Percentiles rank a stretch among this genome's conserved stretches.
These are phyloP conservation scores for Kryptopterus vitreolus DNA, from an alignment of 2,797 vertebrate genomes.

Conservation along the genomic window DNA sequence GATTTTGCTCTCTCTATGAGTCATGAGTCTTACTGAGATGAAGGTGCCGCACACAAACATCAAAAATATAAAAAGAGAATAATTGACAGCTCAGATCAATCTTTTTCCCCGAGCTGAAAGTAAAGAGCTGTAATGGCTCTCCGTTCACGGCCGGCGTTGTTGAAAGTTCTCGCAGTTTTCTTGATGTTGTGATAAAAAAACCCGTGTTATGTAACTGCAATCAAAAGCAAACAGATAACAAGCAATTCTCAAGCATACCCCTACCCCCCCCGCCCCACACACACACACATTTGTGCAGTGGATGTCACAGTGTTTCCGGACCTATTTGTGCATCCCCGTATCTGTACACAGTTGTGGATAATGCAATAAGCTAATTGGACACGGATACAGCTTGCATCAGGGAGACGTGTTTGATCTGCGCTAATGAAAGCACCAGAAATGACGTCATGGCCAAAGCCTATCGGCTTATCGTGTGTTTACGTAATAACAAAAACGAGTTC, in stretches of 20 bases:
- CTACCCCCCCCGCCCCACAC: not conserved
- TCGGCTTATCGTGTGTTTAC: not conserved
- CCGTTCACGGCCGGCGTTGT: not conserved
- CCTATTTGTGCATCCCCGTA: not conserved
- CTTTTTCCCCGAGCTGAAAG: slow-evolving; percentile 21
- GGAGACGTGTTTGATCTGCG: not conserved
- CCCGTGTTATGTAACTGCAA: not conserved
- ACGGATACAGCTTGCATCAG: not conserved
- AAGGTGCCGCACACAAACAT: slow-evolving; percentile 60
- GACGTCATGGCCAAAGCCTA: not conserved
- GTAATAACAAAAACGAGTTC: not conserved
- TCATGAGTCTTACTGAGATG: slow-evolving; percentile 67
- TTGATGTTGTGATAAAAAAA: slow-evolving; percentile 11
- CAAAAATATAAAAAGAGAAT: slow-evolving; percentile 62
- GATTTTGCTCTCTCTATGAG: slow-evolving; percentile 51
- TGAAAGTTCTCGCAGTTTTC: not conserved
- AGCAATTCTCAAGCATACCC: not conserved
- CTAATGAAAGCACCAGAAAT: not conserved
- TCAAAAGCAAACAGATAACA: slow-evolving; percentile 7
- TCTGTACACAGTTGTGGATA: slow-evolving; percentile 13
- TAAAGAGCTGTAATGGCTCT: slow-evolving; percentile 9
- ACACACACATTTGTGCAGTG: not conserved
- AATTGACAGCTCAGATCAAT: slow-evolving; percentile 58
- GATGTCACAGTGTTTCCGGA: not conserved
- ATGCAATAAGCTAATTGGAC: slow-evolving; percentile 9